These are phyloP conservation scores for Enteromius treurensis DNA, from an alignment of 2,797 vertebrate genomes.

Conservation along the genomic window DNA sequence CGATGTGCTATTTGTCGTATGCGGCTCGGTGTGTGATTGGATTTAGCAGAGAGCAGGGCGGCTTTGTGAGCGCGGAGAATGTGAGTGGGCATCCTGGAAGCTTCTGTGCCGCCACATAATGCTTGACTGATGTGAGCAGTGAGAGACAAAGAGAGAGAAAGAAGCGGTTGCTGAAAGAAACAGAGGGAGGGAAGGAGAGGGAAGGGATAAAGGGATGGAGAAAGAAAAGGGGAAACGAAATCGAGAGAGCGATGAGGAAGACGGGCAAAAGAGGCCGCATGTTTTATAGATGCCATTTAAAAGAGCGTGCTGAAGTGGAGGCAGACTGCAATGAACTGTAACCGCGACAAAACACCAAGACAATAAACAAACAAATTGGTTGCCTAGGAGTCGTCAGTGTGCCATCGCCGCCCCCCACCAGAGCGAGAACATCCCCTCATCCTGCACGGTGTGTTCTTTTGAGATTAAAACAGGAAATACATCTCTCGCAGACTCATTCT, in stretches of 20 bases:
- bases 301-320: constrained; percentile 72
- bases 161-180: constrained; percentile 3
- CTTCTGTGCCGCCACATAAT: constrained; percentile 48
- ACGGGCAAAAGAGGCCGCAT: constrained; percentile 58
- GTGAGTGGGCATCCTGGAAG: constrained; percentile 54
- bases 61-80: constrained; percentile 58
- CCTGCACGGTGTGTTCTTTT: constrained; percentile 58
- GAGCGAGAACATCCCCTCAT: constrained; percentile 40
- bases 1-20: constrained; percentile 31
- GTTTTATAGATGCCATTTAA: constrained; percentile 82
- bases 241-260: constrained; percentile 43
- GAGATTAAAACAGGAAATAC: constrained; percentile 71
- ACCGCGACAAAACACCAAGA: constrained; percentile 78
- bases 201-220: constrained; percentile 50
- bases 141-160: constrained; percentile 48
- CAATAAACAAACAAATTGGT: constrained; percentile 83
- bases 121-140: constrained; percentile 53
- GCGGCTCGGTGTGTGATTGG: constrained; percentile 42
- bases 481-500: constrained; percentile 72
- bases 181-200: constrained; percentile 61
- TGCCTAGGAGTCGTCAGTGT: constrained; percentile 75
- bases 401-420: constrained; percentile 60
- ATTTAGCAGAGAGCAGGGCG: constrained; percentile 42
- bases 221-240: constrained; percentile 57
- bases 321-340: constrained; percentile 78